A percentile compares a stretch with the other conserved stretches of the same genome.
Conservation (phyloP, 2,113 vertebrate species). For the Anoplopoma fimbria region DNA sequence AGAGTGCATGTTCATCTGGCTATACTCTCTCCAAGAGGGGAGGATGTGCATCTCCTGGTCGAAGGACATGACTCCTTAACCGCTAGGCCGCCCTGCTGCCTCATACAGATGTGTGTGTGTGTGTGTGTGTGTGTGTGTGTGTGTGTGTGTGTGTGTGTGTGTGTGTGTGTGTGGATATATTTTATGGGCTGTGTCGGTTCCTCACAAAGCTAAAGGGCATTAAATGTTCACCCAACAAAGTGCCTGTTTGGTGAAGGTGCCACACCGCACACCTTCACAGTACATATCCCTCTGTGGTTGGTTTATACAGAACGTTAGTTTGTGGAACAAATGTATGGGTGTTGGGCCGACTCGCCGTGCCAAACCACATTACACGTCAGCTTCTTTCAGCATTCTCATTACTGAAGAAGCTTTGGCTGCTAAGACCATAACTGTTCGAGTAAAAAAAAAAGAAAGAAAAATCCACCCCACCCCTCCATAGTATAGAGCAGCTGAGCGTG, state of each 20-base stretch:
- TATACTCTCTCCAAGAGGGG: constrained; percentile 6
- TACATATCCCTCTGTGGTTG: neutral
- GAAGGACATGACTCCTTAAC: constrained; percentile 29
- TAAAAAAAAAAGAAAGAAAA: neutral
- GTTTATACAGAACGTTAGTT: neutral
- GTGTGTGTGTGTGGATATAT: constrained; percentile 1
- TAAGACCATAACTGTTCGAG: constrained; percentile 7
- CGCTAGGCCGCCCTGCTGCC: constrained; percentile 12
- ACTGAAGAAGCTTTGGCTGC: constrained; percentile 31
- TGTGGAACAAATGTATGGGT: constrained; percentile 18
- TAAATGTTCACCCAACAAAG: neutral
- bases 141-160: constrained; percentile 1
- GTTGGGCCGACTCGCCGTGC: neutral
- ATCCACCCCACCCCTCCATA: neutral
- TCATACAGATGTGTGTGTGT: constrained; percentile 12
- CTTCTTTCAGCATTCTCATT: constrained; percentile 22
- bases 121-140: constrained; percentile 1
- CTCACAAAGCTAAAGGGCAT: constrained; percentile 16
- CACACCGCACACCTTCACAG: neutral
- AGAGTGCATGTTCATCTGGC: constrained; percentile 11
- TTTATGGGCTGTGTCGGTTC: constrained; percentile 32
- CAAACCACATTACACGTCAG: constrained; percentile 10
- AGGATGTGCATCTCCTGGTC: neutral
- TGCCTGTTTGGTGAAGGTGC: neutral
- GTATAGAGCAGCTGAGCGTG: constrained; percentile 22